phyloP scores from a whole-genome alignment of 2,888 invertebrate genomes.

The Ophioninae sp. region DNA sequence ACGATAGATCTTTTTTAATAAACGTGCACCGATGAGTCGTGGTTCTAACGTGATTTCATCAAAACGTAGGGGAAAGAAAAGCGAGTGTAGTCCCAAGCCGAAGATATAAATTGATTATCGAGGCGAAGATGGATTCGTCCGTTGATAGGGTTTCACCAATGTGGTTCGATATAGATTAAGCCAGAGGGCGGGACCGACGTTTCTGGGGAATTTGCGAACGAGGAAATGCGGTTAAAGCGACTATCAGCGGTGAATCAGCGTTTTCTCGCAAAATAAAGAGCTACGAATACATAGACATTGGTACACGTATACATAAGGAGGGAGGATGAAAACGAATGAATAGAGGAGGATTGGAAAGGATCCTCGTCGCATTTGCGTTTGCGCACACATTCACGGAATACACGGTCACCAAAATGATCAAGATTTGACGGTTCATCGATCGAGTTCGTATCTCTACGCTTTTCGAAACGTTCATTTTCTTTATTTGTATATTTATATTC shows the following conservation, averaged over 20 bases:
- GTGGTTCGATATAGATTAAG: neutral
- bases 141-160: neutral
- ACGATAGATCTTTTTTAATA: neutral
- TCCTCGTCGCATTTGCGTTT: conserved; percentile 3
- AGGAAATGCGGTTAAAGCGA: conserved; percentile 49
- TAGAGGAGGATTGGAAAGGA: conserved; percentile 7
- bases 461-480: conserved; percentile 22
- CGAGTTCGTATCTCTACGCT: conserved; percentile 40
- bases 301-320: neutral
- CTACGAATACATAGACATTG: neutral
- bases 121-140: neutral
- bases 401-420: conserved; percentile 20
- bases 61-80: neutral
- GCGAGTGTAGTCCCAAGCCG: neutral
- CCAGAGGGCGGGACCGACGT: neutral
- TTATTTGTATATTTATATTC: conserved; percentile 9
- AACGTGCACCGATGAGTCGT: neutral
- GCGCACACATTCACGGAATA: neutral
- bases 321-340: neutral
- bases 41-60: too few relatives aligned
- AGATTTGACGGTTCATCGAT: conserved; percentile 55
- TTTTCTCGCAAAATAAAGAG: conserved; percentile 42
- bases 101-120: neutral
- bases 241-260: conserved; percentile 58
- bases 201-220: conserved; percentile 33